Evolutionary conservation across 2,888 invertebrate genomes (phyloP).

Genomic region (Spisula solida): DNA sequence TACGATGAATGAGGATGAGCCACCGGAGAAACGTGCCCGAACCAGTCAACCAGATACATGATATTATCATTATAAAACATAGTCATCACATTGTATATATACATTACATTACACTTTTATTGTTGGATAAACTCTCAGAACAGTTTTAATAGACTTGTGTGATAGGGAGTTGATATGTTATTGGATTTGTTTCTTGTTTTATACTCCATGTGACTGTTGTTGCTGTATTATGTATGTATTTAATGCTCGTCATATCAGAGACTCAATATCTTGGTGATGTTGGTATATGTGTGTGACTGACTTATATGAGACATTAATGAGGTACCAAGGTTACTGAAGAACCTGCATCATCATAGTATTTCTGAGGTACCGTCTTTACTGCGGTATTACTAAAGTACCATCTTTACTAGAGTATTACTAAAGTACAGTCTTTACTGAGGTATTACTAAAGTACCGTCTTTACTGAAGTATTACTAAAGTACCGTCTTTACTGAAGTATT

Average conservation of each 20-base stretch:
- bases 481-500: too few species aligned
- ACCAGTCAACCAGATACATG: conserved; percentile 60
- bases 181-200: background rate
- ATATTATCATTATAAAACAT: conserved; percentile 26
- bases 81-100: conserved; percentile 38
- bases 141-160: conserved; percentile 15
- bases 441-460: too few species aligned
- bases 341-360: too few species aligned
- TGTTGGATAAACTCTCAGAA: background rate
- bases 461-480: too few species aligned
- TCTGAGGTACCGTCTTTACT: too few species aligned
- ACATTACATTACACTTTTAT: conserved; percentile 17
- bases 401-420: too few species aligned
- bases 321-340: too few species aligned
- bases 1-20: conserved; percentile 65
- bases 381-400: too few species aligned
- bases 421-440: too few species aligned
- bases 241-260: background rate
- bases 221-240: background rate
- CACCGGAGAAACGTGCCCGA: conserved; percentile 71
- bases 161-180: conserved; percentile 18
- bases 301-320: too few species aligned
- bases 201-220: background rate
- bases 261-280: background rate
- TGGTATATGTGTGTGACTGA: too few species aligned